Evolutionary conservation across 2,113 vertebrate species (phyloP).

Genomic region (Arenaria interpres): DNA sequence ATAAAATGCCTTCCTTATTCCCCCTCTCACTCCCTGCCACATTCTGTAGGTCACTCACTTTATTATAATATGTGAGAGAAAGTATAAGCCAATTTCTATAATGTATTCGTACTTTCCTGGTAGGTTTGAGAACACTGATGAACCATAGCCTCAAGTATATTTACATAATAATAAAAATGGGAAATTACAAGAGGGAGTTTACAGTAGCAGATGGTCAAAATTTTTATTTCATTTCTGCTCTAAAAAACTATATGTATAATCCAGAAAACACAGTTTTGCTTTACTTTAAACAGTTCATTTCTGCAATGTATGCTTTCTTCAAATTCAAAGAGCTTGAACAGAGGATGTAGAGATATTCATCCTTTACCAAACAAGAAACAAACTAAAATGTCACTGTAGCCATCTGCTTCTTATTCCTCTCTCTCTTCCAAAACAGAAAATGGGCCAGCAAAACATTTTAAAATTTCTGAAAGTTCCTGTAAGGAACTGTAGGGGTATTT

Average conservation of each 20-base stretch:
- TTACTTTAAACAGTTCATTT: background rate
- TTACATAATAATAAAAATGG: background rate
- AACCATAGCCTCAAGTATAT: background rate
- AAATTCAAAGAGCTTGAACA: background rate
- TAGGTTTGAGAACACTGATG: background rate
- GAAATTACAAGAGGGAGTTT: background rate
- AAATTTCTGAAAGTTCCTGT: background rate
- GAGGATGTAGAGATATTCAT: background rate
- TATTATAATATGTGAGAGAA: background rate
- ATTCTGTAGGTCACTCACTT: background rate
- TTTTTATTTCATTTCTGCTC: background rate
- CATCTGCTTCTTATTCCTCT: background rate
- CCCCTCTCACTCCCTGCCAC: accelerated
- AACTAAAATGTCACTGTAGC: background rate
- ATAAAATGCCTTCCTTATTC: background rate
- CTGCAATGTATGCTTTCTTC: background rate
- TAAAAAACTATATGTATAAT: background rate
- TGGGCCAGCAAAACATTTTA: background rate
- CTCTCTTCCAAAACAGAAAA: background rate
- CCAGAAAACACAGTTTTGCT: background rate
- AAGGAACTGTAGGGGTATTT: background rate
- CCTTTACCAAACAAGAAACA: background rate
- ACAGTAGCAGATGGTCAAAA: background rate
- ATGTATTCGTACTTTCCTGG: background rate
- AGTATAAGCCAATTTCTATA: background rate